Evolutionary conservation across 2,113 vertebrate genomes (phyloP), one percentile per base, ranked within the genome.

Genomic region (Eclectus roratus): DNA sequence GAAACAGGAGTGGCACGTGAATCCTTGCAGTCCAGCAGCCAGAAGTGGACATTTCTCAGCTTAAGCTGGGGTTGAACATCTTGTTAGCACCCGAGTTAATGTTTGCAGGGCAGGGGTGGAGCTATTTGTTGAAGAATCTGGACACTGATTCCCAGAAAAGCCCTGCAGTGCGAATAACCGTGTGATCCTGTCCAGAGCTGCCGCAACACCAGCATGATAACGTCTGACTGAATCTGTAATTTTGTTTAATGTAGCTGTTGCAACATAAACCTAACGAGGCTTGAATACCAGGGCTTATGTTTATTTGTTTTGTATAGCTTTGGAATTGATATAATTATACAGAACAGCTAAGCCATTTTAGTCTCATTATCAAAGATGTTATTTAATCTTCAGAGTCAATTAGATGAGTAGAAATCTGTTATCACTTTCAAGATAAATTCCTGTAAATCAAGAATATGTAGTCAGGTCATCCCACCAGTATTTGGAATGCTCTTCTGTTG

Each of bases 271-370:
- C 53, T 93, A 94, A 93, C 11, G 49, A 95, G 69, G 43, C 91
- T 89, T 96, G 79, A 95, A 88, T 85, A 85, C 46, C 56, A 19
- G 47, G 27, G 39, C 80, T 96, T 97, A 43, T 92, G 85, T 89
- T 93, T 92, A 93, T 85, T 95, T 96, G 93, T 93, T 96, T 96
- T 85, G 58, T 73, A 91, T 53, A 74, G 81, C 92, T 88, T 84
- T 92, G 92, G 79, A 97, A 95, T 80, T 91, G 90, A 83, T 66
- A 91, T 94, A 95, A 96, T 95, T 95, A 92, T 63, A 91, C 49
- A 92, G 82, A 96, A 95, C 53, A 83, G 80, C 85, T 83, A 92
- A 88, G 50, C 35, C 37, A 49, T 91, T 96, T 94, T 80, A 77
- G 73, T 61, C 39, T 95, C 80, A 53, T 93, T 91, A 88, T 88